Evolutionary conservation across 1,140 invertebrate genomes (phyloP).

Genomic region (Rhyzopertha dominica): DNA sequence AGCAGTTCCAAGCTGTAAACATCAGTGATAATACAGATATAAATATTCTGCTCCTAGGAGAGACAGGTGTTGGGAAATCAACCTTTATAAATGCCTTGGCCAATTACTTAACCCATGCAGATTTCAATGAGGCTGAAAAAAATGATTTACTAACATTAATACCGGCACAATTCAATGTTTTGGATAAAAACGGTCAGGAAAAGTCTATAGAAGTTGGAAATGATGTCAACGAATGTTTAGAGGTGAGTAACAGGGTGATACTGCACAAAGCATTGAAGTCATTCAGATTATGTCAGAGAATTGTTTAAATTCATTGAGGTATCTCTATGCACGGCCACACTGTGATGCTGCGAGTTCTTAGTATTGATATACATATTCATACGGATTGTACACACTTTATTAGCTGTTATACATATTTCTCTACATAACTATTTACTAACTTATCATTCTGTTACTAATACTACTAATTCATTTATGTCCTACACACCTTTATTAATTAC

Average conservation of each 20-base stretch:
- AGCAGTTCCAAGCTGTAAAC: conserved; percentile 7
- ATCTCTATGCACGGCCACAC: no score
- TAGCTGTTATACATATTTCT: no score
- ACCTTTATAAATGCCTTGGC: conserved; percentile 41
- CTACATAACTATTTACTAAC: no score
- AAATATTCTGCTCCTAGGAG: conserved; percentile 38
- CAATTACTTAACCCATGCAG: conserved; percentile 34
- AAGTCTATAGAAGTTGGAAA: conserved; percentile 17
- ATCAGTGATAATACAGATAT: conserved; percentile 24
- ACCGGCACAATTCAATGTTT: conserved; percentile 29
- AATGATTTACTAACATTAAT: conserved; percentile 28
- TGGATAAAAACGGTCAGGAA: conserved; percentile 21
- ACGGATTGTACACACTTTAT: no score
- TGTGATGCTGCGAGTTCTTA: no score
- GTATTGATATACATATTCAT: no score
- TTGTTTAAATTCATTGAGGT: no score
- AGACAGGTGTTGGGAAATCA: conserved; percentile 41
- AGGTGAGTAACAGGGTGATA: conserved; percentile 8
- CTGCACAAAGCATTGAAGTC: no score
- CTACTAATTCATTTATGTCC: no score
- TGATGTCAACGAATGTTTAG: conserved; percentile 32
- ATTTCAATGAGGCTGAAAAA: conserved; percentile 27
- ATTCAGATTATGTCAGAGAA: no score
- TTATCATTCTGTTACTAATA: no score
- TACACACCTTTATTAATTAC: no score